phyloP scores from a whole-genome alignment of 2,113 vertebrate species.

The Halichoerus grypus region DNA sequence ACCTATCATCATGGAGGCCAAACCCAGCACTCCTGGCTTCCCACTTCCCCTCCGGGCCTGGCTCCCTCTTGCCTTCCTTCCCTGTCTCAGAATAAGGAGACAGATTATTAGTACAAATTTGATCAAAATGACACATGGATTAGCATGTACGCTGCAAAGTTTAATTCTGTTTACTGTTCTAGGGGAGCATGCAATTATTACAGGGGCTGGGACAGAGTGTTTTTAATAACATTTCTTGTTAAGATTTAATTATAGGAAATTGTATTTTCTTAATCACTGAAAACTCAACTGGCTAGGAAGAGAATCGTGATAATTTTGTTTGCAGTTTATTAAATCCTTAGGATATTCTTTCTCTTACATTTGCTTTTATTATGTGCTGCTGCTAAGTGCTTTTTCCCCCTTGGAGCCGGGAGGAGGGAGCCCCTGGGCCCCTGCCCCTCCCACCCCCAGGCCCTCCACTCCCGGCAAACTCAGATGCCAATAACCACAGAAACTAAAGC shows the following conservation, averaged over 20 bases:
- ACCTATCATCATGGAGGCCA: neutral
- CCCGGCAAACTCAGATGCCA: neutral
- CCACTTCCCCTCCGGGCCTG: neutral
- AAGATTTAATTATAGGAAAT: constrained; percentile 93
- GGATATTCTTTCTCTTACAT: constrained; percentile 88
- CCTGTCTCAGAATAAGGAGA: constrained; percentile 83
- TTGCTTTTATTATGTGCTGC: constrained; percentile 87
- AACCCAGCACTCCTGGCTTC: neutral
- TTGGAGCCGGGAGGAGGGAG: constrained; percentile 71
- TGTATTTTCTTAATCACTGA: constrained; percentile 93
- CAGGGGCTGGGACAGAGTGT: constrained; percentile 90
- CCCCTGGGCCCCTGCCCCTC: constrained; percentile 1
- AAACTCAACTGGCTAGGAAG: constrained; percentile 89
- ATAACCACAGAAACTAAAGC: neutral
- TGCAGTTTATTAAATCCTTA: constrained; percentile 92
- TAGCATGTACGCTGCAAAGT: constrained; percentile 87
- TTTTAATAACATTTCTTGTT: constrained; percentile 93
- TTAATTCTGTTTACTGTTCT: constrained; percentile 92
- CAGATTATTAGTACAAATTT: constrained; percentile 90
- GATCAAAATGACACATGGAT: constrained; percentile 90
- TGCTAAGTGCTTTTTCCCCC: constrained; percentile 88
- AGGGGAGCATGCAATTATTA: constrained; percentile 90
- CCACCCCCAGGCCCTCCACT: neutral
- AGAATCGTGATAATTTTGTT: constrained; percentile 89
- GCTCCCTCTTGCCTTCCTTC: constrained; percentile 54